These are phyloP conservation scores for Enteromius trimaculatus DNA, from an alignment of 2,797 vertebrate genomes.

Conservation along the genomic window DNA sequence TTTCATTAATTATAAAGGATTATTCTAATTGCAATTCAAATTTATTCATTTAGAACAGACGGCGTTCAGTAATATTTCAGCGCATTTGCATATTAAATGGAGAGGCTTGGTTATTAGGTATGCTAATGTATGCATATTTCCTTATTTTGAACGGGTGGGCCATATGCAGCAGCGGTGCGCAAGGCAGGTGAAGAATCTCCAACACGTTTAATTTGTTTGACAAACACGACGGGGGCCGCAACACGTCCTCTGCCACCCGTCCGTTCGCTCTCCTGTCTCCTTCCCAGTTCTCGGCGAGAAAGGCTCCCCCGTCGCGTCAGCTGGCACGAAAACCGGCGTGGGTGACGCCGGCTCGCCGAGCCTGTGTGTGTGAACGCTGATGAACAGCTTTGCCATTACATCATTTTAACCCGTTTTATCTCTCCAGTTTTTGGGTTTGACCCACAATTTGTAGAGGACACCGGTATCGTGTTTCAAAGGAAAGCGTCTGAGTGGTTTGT, in stretches of 20 bases:
- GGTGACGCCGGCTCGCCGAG: constrained; percentile 35
- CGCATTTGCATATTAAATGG: constrained; percentile 97
- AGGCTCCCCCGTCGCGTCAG: constrained; percentile 55
- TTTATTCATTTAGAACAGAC: constrained; percentile 97
- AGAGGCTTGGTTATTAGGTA: constrained; percentile 92
- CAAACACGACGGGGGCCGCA: constrained; percentile 87
- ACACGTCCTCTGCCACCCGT: constrained; percentile 78
- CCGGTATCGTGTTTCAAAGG: constrained; percentile 56
- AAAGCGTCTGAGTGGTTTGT: constrained; percentile 46
- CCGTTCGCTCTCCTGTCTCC: constrained; percentile 70
- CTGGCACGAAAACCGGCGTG: constrained; percentile 48
- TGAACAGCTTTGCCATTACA: constrained; percentile 52
- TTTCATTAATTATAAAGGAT: constrained; percentile 97
- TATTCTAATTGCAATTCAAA: constrained; percentile 98
- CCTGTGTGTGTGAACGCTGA: constrained; percentile 2
- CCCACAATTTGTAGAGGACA: constrained; percentile 51
- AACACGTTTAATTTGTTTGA: constrained; percentile 97
- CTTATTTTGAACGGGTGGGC: constrained; percentile 90
- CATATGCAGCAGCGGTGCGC: constrained; percentile 88
- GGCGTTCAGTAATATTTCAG: constrained; percentile 97
- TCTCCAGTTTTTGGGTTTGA: constrained; percentile 17
- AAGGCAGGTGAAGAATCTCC: constrained; percentile 92
- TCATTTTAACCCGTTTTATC: constrained; percentile 50
- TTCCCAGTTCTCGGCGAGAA: constrained; percentile 62
- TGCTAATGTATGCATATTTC: constrained; percentile 95